Evolutionary conservation across 2,113 vertebrate genomes (phyloP).

Genomic region (Brachionichthys hirsutus): DNA sequence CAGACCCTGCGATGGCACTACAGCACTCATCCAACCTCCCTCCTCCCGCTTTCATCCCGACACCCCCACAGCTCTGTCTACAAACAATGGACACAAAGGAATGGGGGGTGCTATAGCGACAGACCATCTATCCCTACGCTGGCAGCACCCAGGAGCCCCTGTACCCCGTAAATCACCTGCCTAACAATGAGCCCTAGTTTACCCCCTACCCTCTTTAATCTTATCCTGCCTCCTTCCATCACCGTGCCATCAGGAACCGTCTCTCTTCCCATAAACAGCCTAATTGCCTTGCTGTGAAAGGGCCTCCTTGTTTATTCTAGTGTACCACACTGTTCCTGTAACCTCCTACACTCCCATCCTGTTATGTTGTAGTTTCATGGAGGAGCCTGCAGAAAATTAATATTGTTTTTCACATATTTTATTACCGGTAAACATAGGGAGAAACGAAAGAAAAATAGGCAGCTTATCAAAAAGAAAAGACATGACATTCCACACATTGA

Average conservation of each 20-base stretch:
- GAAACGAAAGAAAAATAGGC: too few species aligned
- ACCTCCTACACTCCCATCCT: constrained; percentile 23
- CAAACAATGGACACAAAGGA: constrained; percentile 73
- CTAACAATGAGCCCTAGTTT: constrained; percentile 75
- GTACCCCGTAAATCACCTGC: constrained; percentile 75
- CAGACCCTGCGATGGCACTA: constrained; percentile 56
- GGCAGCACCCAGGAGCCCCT: constrained; percentile 51
- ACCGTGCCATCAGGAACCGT: constrained; percentile 51
- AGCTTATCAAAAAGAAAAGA: too few species aligned
- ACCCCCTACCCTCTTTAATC: constrained; percentile 34
- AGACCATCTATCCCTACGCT: constrained; percentile 62
- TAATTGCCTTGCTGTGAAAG: constrained; percentile 71
- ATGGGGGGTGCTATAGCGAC: constrained; percentile 65
- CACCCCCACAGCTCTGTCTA: constrained; percentile 33
- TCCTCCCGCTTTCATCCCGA: constrained; percentile 51
- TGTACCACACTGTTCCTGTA: constrained; percentile 27
- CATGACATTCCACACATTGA: too few species aligned
- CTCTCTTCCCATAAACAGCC: constrained; percentile 55
- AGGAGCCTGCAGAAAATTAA: constrained; percentile 18
- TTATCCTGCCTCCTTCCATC: constrained; percentile 31
- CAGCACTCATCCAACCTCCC: constrained; percentile 48
- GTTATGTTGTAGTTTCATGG: constrained; percentile 17
- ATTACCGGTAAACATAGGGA: too few species aligned
- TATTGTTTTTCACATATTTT: too few species aligned
- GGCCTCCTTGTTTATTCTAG: constrained; percentile 59